A percentile compares a stretch with the other conserved stretches of the same genome.
phyloP scores from a whole-genome alignment of 2,113 vertebrate species.

The Hiodon alosoides region DNA sequence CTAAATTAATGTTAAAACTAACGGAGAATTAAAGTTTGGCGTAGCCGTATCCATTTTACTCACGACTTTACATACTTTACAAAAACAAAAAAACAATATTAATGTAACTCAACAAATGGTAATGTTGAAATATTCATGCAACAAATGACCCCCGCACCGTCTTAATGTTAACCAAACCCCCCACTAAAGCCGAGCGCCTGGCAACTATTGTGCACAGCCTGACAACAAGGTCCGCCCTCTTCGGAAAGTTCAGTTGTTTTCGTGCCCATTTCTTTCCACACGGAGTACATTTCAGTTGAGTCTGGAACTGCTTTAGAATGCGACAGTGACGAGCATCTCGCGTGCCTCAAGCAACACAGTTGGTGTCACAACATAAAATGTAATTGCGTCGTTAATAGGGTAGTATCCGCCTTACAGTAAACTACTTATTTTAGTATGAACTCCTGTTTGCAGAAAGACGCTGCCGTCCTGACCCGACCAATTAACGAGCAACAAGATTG shows the following conservation, averaged over 20 bases:
- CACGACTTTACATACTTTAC: too few species aligned
- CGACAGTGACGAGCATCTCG: too few species aligned
- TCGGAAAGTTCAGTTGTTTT: background rate
- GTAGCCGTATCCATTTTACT: background rate
- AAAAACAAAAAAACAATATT: too few species aligned
- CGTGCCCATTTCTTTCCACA: background rate
- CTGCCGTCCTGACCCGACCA: too few species aligned
- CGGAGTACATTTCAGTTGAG: background rate
- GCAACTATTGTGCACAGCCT: conserved; percentile 1
- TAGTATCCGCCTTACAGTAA: too few species aligned
- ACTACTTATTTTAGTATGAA: too few species aligned
- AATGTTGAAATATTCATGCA: background rate
- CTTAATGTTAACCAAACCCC: background rate
- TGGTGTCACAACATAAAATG: background rate
- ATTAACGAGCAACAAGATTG: too few species aligned
- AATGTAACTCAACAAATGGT: background rate
- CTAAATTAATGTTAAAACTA: too few species aligned
- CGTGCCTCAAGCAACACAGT: background rate
- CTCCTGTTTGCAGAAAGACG: too few species aligned
- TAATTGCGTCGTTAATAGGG: too few species aligned
- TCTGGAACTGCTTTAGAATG: background rate
- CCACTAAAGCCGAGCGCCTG: background rate
- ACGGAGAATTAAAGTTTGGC: background rate
- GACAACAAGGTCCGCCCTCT: background rate
- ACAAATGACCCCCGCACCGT: background rate